phyloP scores from a whole-genome alignment of 2,797 vertebrate species.

The Mallotus villosus region DNA sequence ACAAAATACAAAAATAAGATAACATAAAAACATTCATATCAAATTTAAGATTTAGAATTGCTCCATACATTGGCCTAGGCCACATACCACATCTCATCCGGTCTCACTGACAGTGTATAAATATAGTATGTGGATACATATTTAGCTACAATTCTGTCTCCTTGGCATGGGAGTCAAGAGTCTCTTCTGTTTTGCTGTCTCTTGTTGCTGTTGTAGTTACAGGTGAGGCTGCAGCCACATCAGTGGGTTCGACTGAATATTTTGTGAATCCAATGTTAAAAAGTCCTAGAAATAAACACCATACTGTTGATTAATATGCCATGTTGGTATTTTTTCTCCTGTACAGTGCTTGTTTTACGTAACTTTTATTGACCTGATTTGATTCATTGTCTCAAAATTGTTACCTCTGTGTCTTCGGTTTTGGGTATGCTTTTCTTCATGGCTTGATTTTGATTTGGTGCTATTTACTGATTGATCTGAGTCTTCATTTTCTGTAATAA shows the following conservation, averaged over 20 bases:
- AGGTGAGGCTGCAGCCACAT: constrained; percentile 1
- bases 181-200: constrained; percentile 1
- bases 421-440: constrained; percentile 76
- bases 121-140: too few relatives aligned
- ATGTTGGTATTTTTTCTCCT: not conserved
- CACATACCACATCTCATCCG: not conserved
- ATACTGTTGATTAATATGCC: not conserved
- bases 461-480: constrained; percentile 83
- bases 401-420: constrained; percentile 56
- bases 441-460: constrained; percentile 83
- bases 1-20: not conserved
- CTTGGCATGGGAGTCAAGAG: constrained; percentile 47
- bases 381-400: not conserved
- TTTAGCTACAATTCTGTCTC: constrained; percentile 68
- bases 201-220: constrained; percentile 49
- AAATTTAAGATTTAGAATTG: not conserved
- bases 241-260: constrained; percentile 57
- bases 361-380: not conserved
- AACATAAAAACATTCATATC: not conserved
- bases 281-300: constrained; percentile 48
- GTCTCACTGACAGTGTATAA: not conserved
- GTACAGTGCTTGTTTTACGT: not conserved
- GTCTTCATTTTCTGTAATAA: constrained; percentile 84
- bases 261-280: constrained; percentile 67
- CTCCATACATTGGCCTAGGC: too few relatives aligned